Evolutionary conservation across 2,888 invertebrate genomes (phyloP), one percentile per base, ranked within the genome.

Genomic region (Phyllotreta striolata): DNA sequence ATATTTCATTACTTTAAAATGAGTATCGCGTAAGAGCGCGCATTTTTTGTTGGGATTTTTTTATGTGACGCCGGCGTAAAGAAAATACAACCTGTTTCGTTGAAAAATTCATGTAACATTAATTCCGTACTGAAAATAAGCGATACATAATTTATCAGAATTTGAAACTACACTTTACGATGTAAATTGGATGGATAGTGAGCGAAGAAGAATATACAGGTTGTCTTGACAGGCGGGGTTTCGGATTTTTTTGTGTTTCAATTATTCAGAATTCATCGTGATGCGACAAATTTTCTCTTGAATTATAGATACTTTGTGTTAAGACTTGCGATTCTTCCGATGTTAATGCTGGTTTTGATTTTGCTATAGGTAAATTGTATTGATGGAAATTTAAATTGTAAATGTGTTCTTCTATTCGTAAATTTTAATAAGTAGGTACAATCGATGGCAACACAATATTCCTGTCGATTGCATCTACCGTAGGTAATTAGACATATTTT

Each of bases 91-190:
- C 44, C 14, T 10, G 44, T 12, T 44, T 44, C 6, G 24, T 7
- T 49, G 35, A 49, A 49, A 49, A 49, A 49, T 35, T 49, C 49
- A 49, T 49, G 49, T n/a, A 49, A 49, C 37, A 49, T 49, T 49
- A 49, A 49, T 49, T 10, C 49, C n/a, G 35, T n/a, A 35, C 49
- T 49, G 49, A 49, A 35, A 44, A 49, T 49, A 49, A 49, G 49
- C 37, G 35, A 49, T 49, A 49, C 49, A 49, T 49, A 49, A 49
- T 49, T 49, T 49, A 49, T 49, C 49, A 35, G 35, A 49, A 49
- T 49, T 35, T 49, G n/a, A 49, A 49, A 49, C 49, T 49, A 49
- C 49, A 34, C 49, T 49, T 49, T 35, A 49, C 9, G 35, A 49
- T 49, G 49, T 49, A 49, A 49, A 49, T 49, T 34, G 35, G 49